phyloP scores from a whole-genome alignment of 2,797 vertebrate species.

The Orestias chungarensis region DNA sequence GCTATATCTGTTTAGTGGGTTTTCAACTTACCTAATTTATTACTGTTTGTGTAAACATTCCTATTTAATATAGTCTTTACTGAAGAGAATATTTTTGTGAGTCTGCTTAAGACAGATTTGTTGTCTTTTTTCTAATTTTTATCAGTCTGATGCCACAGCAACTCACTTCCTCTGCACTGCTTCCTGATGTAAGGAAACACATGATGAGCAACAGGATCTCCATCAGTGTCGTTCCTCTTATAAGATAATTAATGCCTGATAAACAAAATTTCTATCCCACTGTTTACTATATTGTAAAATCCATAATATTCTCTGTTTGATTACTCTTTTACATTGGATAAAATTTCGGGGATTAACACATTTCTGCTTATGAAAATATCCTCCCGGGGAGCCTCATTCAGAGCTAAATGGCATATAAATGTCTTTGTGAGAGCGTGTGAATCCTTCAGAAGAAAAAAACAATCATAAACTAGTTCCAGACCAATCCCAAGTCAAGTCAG shows the following conservation, averaged over 20 bases:
- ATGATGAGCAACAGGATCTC: constrained; percentile 36
- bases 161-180: constrained; percentile 32
- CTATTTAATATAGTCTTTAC: not conserved
- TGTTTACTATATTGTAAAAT: not conserved
- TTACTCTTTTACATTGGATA: not conserved
- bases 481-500: constrained; percentile 29
- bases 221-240: constrained; percentile 7
- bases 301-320: not conserved
- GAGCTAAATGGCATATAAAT: constrained; percentile 36
- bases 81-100: not conserved
- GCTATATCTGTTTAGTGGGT: not conserved
- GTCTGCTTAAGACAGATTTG: not conserved
- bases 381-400: constrained; percentile 3
- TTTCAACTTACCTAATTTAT: no score
- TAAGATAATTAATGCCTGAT: not conserved
- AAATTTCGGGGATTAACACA: not conserved
- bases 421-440: constrained; percentile 28
- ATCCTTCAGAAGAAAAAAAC: constrained; percentile 9
- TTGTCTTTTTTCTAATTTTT: constrained; percentile 49
- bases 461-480: constrained; percentile 27
- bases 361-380: constrained; percentile 23
- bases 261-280: not conserved
- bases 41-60: not conserved
- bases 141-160: constrained; percentile 40
- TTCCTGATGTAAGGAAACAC: constrained; percentile 17